Conservation (phyloP, 2,113 vertebrate genomes). For the Caranx melampygus region DNA sequence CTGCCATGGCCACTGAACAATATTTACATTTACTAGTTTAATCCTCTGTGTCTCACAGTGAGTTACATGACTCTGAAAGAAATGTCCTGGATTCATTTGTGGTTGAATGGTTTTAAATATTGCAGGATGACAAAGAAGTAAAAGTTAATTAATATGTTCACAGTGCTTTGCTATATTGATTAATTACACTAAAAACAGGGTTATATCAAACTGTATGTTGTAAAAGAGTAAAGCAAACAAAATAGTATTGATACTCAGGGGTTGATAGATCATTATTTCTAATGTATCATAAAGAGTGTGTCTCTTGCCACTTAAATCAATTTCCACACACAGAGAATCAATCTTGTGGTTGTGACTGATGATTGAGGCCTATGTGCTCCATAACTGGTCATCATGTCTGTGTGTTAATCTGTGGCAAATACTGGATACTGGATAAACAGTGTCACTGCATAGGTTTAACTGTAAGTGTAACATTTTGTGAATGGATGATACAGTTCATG, state of each 20-base stretch:
- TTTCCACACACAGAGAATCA: slow-evolving; percentile 7
- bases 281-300: background rate
- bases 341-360: background rate
- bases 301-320: slow-evolving; percentile 5
- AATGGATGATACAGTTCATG: background rate
- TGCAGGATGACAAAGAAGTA: background rate
- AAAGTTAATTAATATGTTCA: background rate
- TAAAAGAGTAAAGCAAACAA: background rate
- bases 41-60: slow-evolving; percentile 10
- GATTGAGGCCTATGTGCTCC: background rate
- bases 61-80: background rate
- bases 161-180: background rate
- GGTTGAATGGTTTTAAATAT: background rate
- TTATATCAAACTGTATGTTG: background rate
- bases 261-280: too few species aligned
- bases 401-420: background rate
- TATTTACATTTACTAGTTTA: slow-evolving; percentile 25
- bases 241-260: too few species aligned
- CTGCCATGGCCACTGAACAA: slow-evolving; percentile 30
- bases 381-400: background rate
- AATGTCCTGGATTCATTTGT: background rate
- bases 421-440: background rate
- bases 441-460: too few species aligned
- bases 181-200: background rate
- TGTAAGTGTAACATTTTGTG: too few species aligned